These are phyloP conservation scores for Acronicta leporina DNA, from an alignment of 2,888 invertebrate genomes.

Conservation along the genomic window DNA sequence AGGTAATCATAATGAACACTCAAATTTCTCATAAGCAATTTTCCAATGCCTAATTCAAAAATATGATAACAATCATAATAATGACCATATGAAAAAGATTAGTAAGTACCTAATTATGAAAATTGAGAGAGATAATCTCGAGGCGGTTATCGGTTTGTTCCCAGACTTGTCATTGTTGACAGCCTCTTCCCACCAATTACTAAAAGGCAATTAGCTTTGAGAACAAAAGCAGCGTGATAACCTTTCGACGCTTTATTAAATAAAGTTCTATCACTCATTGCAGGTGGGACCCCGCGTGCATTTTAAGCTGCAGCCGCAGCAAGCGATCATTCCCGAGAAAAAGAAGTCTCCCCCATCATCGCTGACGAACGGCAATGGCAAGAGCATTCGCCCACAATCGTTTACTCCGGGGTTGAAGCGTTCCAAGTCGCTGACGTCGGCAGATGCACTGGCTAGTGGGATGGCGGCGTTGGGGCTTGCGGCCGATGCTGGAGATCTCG, in stretches of 20 bases:
- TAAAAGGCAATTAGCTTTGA: constrained; percentile 26
- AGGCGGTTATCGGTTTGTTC: constrained; percentile 16
- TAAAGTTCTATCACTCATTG: constrained; percentile 2
- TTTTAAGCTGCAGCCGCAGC: constrained; percentile 88
- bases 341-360: constrained; percentile 83
- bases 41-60: neutral
- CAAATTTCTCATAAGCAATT: too few species aligned
- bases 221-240: constrained; percentile 12
- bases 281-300: constrained; percentile 87
- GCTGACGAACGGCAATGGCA: constrained; percentile 81
- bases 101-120: constrained; percentile 4
- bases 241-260: too few species aligned
- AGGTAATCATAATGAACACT: too few species aligned
- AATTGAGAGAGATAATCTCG: constrained; percentile 3
- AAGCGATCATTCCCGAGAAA: constrained; percentile 80
- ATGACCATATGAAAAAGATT: neutral
- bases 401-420: constrained; percentile 91
- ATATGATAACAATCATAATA: neutral
- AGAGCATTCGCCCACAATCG: constrained; percentile 80
- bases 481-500: constrained; percentile 93
- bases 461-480: constrained; percentile 91
- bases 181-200: constrained; percentile 14
- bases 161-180: constrained; percentile 38
- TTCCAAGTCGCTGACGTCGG: constrained; percentile 94
- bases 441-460: constrained; percentile 92